A percentile compares a stretch with the other conserved stretches of the same genome.
These are phyloP conservation scores for Bedellia somnulentella DNA, from an alignment of 2,888 invertebrate species.

Conservation along the genomic window DNA sequence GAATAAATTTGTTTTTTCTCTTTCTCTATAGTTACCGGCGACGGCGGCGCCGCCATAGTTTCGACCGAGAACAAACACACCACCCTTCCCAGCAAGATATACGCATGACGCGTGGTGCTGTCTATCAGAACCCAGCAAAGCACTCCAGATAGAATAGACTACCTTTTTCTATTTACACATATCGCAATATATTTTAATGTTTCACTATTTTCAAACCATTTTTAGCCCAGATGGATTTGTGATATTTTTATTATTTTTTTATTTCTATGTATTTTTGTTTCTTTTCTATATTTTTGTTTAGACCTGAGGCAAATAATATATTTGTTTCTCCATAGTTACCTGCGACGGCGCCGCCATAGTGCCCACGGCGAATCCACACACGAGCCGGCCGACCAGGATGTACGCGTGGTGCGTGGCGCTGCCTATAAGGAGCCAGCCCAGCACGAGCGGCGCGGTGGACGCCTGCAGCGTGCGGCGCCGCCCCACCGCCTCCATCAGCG, in stretches of 20 bases:
- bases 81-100: constrained; percentile 66
- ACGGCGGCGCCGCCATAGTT: constrained; percentile 70
- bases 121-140: constrained; percentile 71
- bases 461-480: constrained; percentile 67
- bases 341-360: constrained; percentile 74
- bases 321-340: constrained; percentile 52
- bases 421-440: constrained; percentile 71
- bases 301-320: no score
- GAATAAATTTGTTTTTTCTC: no score
- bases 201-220: no score
- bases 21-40: no score
- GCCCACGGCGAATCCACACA: constrained; percentile 74
- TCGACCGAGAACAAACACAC: constrained; percentile 75
- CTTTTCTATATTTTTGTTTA: no score
- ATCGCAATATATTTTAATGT: no score
- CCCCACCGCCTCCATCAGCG: constrained; percentile 71
- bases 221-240: no score
- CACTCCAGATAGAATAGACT: no score
- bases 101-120: constrained; percentile 54
- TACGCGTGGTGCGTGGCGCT: constrained; percentile 57
- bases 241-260: no score
- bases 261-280: no score
- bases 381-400: constrained; percentile 66
- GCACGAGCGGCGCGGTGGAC: constrained; percentile 64
- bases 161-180: no score